A percentile compares a stretch with the other conserved stretches of the same genome.
Evolutionary conservation across 2,113 vertebrate species (phyloP).

Genomic region (Hippolais icterina): DNA sequence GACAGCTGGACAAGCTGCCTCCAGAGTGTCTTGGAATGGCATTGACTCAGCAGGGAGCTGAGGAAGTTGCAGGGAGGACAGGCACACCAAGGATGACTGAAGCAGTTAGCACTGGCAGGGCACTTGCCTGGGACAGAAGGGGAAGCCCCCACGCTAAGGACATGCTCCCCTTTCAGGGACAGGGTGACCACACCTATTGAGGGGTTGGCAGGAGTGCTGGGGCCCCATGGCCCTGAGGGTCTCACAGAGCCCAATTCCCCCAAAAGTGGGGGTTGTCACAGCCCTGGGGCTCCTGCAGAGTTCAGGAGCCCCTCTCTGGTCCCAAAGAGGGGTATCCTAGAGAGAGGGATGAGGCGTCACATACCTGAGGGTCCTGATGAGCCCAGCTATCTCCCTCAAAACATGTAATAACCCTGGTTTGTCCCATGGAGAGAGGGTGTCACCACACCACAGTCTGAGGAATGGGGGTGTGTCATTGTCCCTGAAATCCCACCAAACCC

Average conservation of each 20-base stretch:
- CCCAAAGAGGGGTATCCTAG: neutral
- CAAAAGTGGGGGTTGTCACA: neutral
- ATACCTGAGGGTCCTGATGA: neutral
- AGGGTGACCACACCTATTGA: neutral
- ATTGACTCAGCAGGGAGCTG: slow-evolving; percentile 71
- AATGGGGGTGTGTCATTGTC: neutral
- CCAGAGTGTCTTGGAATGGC: slow-evolving; percentile 75
- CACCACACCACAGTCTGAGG: neutral
- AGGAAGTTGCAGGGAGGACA: neutral
- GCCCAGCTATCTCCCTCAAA: neutral
- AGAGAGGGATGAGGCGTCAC: neutral
- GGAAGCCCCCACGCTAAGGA: neutral
- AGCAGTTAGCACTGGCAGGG: slow-evolving; percentile 73
- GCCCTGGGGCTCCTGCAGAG: neutral
- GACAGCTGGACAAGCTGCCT: slow-evolving; percentile 76
- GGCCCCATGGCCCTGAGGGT: neutral
- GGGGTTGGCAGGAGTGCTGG: neutral
- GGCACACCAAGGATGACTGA: slow-evolving; percentile 70
- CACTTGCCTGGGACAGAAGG: slow-evolving; percentile 72
- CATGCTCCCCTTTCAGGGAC: neutral
- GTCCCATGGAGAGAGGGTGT: neutral
- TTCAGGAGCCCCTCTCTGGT: neutral
- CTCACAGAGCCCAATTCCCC: too few species aligned
- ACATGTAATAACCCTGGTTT: neutral
- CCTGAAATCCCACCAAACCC: neutral